Evolutionary conservation across 2,888 invertebrate species (phyloP).

Genomic region (Parnassius orleans): DNA sequence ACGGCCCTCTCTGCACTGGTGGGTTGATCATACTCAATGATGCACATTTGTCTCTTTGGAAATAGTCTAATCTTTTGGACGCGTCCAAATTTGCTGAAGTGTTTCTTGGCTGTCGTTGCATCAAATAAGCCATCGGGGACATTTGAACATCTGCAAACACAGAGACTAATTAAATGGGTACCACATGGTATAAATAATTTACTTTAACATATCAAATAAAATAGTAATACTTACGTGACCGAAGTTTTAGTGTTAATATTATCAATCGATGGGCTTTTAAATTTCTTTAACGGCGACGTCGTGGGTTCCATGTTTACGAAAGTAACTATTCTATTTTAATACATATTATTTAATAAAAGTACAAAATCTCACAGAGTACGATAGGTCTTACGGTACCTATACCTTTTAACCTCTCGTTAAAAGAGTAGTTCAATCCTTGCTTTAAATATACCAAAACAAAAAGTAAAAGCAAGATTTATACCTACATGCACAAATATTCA

Average conservation of each 20-base stretch:
- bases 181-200: too few species aligned
- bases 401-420: too few species aligned
- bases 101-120: conserved; percentile 80
- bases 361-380: too few species aligned
- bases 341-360: too few species aligned
- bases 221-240: conserved; percentile 60
- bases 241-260: conserved; percentile 59
- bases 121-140: conserved; percentile 84
- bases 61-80: conserved; percentile 84
- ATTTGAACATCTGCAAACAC: conserved; percentile 78
- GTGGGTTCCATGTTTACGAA: conserved; percentile 44
- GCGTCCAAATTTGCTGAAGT: conserved; percentile 87
- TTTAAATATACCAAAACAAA: too few species aligned
- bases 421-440: too few species aligned
- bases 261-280: conserved; percentile 54
- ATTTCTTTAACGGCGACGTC: conserved; percentile 52
- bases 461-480: too few species aligned
- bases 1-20: conserved; percentile 81
- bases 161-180: conserved; percentile 10
- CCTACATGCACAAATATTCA: too few species aligned
- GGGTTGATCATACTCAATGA: conserved; percentile 85
- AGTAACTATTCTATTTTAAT: conserved; percentile 1
- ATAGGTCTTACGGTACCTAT: too few species aligned
- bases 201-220: conserved; percentile 25
- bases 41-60: conserved; percentile 83